phyloP scores from a whole-genome alignment of 2,888 invertebrate genomes.

The Cryptosula pallasiana region DNA sequence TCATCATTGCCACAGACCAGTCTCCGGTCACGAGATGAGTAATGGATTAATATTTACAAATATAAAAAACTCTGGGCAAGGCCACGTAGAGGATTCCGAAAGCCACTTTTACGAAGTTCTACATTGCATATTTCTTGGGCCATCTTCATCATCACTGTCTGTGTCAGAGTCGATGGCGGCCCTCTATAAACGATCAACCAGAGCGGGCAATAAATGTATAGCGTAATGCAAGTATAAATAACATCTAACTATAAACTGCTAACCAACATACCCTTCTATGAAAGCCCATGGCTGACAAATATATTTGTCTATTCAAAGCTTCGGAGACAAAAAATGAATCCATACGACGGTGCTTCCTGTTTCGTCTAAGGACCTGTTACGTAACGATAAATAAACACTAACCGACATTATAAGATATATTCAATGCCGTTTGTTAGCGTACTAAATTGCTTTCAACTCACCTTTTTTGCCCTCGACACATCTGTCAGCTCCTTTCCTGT shows the following conservation, averaged over 20 bases:
- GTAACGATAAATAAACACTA: too few relatives aligned
- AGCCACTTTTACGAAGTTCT: background rate
- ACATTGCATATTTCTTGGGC: background rate
- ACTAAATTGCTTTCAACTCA: background rate
- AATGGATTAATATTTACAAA: too few relatives aligned
- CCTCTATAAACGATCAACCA: too few relatives aligned
- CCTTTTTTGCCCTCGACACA: background rate
- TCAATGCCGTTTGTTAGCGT: background rate
- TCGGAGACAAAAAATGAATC: background rate
- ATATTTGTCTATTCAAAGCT: background rate
- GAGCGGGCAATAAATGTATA: too few relatives aligned
- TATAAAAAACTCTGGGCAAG: too few relatives aligned
- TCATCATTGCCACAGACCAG: too few relatives aligned
- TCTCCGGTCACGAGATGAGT: too few relatives aligned
- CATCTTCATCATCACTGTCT: background rate
- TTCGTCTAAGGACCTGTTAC: background rate
- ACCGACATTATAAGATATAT: too few relatives aligned
- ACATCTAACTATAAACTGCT: too few relatives aligned
- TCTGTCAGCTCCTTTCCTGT: constrained; percentile 27
- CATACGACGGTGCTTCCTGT: background rate
- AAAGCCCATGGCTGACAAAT: background rate
- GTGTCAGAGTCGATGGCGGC: background rate
- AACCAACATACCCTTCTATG: background rate
- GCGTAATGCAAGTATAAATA: too few relatives aligned
- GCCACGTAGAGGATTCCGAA: too few relatives aligned